A percentile compares a stretch with the other conserved stretches of the same genome.
Conservation (phyloP, 2,797 vertebrate species). For the Phrynocephalus guinanensis region DNA sequence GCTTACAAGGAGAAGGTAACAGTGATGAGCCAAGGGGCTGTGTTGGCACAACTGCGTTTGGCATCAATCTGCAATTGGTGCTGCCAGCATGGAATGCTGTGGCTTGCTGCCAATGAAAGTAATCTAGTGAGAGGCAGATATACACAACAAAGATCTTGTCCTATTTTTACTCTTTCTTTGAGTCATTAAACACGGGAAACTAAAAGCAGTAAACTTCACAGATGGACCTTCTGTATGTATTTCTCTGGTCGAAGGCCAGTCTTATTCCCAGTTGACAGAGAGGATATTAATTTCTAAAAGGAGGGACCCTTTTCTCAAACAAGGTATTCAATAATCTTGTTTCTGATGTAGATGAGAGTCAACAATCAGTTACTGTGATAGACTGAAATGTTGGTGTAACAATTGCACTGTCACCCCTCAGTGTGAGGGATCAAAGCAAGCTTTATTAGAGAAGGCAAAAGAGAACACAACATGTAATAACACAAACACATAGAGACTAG, state of each 20-base stretch:
- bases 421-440: too few species aligned
- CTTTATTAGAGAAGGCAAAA: too few species aligned
- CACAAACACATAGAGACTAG: too few species aligned
- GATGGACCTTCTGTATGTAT: not conserved
- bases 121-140: not conserved
- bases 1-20: conserved; percentile 46
- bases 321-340: not conserved
- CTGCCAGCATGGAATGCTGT: not conserved
- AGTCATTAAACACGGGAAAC: conserved; percentile 25
- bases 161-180: not conserved
- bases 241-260: conserved; percentile 20
- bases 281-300: not conserved
- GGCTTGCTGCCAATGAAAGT: conserved; percentile 30
- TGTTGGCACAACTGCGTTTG: conserved; percentile 40
- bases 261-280: not conserved
- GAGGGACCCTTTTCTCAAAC: not conserved
- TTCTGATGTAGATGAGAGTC: not conserved
- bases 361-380: not conserved
- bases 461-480: too few species aligned
- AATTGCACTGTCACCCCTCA: too few species aligned
- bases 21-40: conserved; percentile 25
- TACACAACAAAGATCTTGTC: not conserved
- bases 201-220: not conserved
- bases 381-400: too few species aligned
- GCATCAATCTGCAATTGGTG: conserved; percentile 44